These are phyloP conservation scores for Notodonta ziczac DNA, from an alignment of 2,888 invertebrate genomes.

Conservation along the genomic window DNA sequence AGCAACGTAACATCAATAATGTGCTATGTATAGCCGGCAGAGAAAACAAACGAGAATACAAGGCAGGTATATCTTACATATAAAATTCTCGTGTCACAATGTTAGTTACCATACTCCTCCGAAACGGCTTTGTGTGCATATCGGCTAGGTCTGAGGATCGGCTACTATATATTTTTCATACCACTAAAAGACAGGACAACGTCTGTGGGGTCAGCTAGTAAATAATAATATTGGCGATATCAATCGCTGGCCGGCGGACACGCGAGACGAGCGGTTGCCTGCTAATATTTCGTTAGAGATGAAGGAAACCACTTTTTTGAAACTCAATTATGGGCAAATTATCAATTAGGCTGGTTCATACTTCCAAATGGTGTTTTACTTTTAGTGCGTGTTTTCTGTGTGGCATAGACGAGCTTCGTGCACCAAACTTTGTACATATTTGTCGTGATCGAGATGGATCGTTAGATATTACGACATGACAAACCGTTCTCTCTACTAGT, in stretches of 20 bases:
- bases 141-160: no score
- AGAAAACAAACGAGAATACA: constrained; percentile 10
- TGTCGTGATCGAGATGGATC: constrained; percentile 38
- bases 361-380: constrained; percentile 35
- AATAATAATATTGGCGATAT: constrained; percentile 19
- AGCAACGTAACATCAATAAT: neutral
- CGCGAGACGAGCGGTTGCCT: constrained; percentile 14
- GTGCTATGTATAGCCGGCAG: constrained; percentile 7
- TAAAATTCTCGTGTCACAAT: no score
- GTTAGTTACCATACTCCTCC: no score
- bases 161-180: no score
- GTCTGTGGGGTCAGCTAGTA: no score
- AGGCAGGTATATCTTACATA: no score
- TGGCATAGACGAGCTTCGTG: constrained; percentile 29
- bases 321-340: constrained; percentile 47
- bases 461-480: constrained; percentile 28
- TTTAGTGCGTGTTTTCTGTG: constrained; percentile 39
- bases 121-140: no score
- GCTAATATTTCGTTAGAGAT: constrained; percentile 15
- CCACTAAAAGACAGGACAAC: no score
- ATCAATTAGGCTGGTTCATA: constrained; percentile 50
- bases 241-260: constrained; percentile 17
- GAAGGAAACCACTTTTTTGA: constrained; percentile 23
- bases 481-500: constrained; percentile 16
- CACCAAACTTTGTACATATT: constrained; percentile 38